Conservation (phyloP, 64 coral and sea anemone species). For the Dendrophyllia cribrosa region DNA sequence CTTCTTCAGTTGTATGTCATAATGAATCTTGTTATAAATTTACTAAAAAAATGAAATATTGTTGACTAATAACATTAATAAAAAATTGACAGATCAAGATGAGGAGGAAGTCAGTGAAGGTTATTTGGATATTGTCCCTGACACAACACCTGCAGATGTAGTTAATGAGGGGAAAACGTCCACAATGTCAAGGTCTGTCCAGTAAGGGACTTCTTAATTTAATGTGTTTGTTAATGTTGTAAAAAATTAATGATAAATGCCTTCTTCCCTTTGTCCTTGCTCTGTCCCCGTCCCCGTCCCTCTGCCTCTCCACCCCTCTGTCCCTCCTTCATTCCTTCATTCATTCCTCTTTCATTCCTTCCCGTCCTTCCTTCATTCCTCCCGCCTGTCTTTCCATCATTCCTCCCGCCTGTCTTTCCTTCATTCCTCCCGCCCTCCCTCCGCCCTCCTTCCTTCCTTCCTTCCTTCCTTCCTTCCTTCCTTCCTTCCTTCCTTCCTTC, state of each 20-base stretch:
- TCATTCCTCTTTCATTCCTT: too few relatives aligned
- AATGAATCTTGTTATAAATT: background rate
- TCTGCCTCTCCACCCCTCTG: too few relatives aligned
- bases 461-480: background rate
- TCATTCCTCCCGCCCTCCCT: background rate
- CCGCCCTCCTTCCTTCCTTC: background rate
- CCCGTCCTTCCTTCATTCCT: background rate
- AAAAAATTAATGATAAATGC: too few relatives aligned
- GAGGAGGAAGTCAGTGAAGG: conserved; percentile 20
- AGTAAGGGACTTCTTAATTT: background rate
- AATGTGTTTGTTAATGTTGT: too few relatives aligned
- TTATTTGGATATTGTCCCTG: conserved; percentile 41
- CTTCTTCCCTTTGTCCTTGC: too few relatives aligned
- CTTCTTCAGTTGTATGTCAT: background rate
- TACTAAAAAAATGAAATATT: background rate
- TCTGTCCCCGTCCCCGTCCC: too few relatives aligned
- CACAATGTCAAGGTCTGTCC: conserved; percentile 14
- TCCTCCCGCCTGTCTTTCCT: background rate
- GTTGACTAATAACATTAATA: background rate
- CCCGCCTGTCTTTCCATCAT: background rate
- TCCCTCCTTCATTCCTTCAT: too few relatives aligned
- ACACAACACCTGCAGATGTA: conserved; percentile 12
- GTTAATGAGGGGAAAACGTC: background rate
- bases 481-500: background rate
- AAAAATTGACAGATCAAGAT: background rate